A percentile compares a stretch with the other conserved stretches of the same genome.
Conservation (phyloP, 30 jellyfish, hydroid and myxozoan genomes). For the Catostylus mosaicus region DNA sequence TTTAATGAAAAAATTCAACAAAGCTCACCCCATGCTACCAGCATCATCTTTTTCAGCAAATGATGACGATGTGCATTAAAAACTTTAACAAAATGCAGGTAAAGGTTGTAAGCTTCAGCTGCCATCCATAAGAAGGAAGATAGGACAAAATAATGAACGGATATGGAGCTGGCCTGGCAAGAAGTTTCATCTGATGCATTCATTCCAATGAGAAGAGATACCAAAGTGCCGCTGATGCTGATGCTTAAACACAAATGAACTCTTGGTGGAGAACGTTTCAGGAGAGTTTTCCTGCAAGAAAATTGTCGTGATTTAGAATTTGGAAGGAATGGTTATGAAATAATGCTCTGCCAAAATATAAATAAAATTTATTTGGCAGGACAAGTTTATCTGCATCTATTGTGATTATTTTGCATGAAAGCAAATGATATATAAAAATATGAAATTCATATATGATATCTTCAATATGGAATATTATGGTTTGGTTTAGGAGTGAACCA, state of each 20-base stretch:
- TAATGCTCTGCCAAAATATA: too few species aligned
- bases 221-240: conserved; percentile 37
- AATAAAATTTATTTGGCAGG: too few species aligned
- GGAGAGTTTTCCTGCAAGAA: conserved; percentile 43
- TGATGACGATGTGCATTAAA: conserved; percentile 36
- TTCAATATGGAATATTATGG: too few species aligned
- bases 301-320: not conserved
- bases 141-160: conserved; percentile 78
- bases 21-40: conserved; percentile 88
- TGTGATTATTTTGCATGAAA: too few species aligned
- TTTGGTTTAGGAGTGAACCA: too few species aligned
- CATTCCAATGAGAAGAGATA: conserved; percentile 63
- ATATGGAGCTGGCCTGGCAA: conserved; percentile 74
- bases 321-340: too few species aligned
- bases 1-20: too few species aligned
- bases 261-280: conserved; percentile 72
- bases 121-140: conserved; percentile 90
- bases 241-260: conserved; percentile 67
- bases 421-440: too few species aligned
- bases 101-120: conserved; percentile 79
- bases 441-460: too few species aligned
- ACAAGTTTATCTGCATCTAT: too few species aligned
- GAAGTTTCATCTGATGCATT: conserved; percentile 39
- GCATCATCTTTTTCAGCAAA: conserved; percentile 25
- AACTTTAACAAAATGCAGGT: conserved; percentile 69